These are phyloP conservation scores for Pachymerium ferrugineum DNA, from an alignment of 2,888 invertebrate genomes.

Conservation along the genomic window DNA sequence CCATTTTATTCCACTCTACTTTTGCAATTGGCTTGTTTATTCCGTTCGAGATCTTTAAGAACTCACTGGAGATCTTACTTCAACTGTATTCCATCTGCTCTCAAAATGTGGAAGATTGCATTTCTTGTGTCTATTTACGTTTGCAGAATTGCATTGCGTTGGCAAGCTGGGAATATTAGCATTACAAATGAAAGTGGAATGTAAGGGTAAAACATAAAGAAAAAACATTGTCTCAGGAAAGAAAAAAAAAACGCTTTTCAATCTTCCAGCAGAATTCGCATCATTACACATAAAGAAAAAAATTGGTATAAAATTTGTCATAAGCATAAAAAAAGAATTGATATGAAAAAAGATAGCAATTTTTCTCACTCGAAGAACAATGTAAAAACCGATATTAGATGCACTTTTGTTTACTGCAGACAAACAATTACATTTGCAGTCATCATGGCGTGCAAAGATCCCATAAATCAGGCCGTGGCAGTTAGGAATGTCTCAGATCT, in stretches of 20 bases:
- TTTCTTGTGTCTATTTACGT: not conserved
- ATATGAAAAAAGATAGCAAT: no score
- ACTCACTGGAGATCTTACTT: not conserved
- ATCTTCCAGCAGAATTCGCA: not conserved
- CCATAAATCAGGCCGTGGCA: slow-evolving; percentile 3
- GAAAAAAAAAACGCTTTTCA: not conserved
- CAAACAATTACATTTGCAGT: slow-evolving; percentile 22
- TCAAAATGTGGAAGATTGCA: not conserved
- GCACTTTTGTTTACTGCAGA: not conserved
- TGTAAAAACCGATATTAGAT: not conserved
- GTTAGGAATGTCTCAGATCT: slow-evolving; percentile 9
- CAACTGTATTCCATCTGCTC: not conserved
- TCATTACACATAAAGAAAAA: not conserved
- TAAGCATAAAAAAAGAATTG: no score
- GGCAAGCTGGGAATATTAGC: not conserved
- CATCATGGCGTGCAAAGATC: not conserved
- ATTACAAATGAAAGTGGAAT: not conserved
- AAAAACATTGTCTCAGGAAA: not conserved
- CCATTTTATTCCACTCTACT: not conserved
- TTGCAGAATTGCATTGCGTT: not conserved
- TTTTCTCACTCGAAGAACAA: no score
- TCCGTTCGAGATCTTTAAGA: not conserved
- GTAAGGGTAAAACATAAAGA: no score
- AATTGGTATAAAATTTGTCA: no score
- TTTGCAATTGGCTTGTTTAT: not conserved